These are phyloP conservation scores for Scaptomyza montana DNA, from an alignment of 1,140 invertebrate genomes.

Conservation along the genomic window DNA sequence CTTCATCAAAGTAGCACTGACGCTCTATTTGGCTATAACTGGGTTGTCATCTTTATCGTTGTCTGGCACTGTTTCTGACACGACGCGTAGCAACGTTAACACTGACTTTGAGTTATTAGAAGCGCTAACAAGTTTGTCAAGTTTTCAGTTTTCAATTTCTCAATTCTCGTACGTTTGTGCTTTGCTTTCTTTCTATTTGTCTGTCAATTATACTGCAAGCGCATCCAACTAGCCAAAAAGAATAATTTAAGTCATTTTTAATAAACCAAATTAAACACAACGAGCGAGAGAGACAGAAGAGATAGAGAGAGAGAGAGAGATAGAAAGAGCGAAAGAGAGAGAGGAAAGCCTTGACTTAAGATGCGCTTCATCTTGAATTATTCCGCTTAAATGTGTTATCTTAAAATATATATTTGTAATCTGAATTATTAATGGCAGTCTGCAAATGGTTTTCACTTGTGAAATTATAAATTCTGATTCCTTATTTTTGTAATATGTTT, in stretches of 20 bases:
- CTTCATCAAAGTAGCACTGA: background rate
- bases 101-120: constrained; percentile 29
- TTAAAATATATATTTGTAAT: background rate
- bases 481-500: background rate
- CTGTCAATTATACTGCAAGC: constrained; percentile 10
- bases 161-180: constrained; percentile 9
- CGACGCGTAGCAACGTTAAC: background rate
- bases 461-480: background rate
- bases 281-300: background rate
- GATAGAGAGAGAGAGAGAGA: background rate
- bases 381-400: background rate
- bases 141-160: constrained; percentile 19
- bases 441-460: background rate
- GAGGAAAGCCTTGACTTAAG: no score
- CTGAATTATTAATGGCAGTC: background rate
- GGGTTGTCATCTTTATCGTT: constrained; percentile 24
- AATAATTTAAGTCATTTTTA: constrained; percentile 39
- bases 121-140: constrained; percentile 36
- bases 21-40: constrained; percentile 22
- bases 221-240: constrained; percentile 4
- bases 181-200: constrained; percentile 9
- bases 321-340: no score
- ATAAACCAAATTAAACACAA: constrained; percentile 9
- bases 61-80: constrained; percentile 13
- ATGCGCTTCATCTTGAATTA: background rate